phyloP scores from a whole-genome alignment of 2,797 vertebrate genomes.

The Amphiprion clarkii region DNA sequence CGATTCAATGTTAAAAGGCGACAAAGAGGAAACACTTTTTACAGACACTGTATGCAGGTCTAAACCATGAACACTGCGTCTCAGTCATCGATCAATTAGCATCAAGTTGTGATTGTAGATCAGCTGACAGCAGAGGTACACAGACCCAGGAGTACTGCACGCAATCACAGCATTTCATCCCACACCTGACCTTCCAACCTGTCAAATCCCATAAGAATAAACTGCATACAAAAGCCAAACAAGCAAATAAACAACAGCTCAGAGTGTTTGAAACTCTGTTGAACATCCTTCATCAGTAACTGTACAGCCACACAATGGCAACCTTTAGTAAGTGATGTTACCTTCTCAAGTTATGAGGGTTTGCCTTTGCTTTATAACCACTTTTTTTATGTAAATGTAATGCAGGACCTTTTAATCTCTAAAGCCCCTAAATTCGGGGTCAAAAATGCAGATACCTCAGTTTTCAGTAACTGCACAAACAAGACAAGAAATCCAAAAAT shows the following conservation, averaged over 20 bases:
- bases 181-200: neutral
- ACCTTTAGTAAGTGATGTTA: slow-evolving; percentile 10
- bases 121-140: neutral
- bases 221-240: neutral
- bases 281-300: neutral
- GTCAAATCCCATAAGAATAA: neutral
- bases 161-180: neutral
- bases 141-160: neutral
- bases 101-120: neutral
- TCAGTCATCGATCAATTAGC: neutral
- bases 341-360: neutral
- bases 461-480: too few relatives aligned
- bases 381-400: neutral
- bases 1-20: too few relatives aligned
- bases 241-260: neutral
- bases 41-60: too few relatives aligned
- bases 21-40: too few relatives aligned
- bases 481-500: too few relatives aligned
- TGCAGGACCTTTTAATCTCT: too few relatives aligned
- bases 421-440: too few relatives aligned
- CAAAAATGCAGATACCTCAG: too few relatives aligned
- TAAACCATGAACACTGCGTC: neutral
- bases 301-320: slow-evolving; percentile 36
- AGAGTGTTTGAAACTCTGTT: neutral
- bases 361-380: neutral